Percentiles rank a stretch among this genome's conserved stretches.
Conservation (phyloP, 1,140 invertebrate genomes). For the Dendroctonus valens region DNA sequence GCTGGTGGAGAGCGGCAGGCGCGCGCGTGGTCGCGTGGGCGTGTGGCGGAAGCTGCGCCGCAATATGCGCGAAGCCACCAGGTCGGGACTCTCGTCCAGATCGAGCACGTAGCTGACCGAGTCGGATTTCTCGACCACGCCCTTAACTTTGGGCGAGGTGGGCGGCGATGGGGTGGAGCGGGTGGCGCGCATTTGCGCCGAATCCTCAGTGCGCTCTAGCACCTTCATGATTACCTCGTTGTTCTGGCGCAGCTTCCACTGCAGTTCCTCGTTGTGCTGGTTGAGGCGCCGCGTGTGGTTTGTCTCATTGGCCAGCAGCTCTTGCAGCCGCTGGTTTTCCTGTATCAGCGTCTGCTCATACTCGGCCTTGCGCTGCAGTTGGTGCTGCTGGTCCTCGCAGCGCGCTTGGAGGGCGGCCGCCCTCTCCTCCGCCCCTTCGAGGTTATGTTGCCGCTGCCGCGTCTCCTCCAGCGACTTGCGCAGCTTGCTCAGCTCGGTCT, state of each 20-base stretch:
- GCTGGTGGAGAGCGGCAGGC: slow-evolving; percentile 54
- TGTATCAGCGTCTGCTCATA: slow-evolving; percentile 52
- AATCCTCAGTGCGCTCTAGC: slow-evolving; percentile 43
- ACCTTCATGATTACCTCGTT: slow-evolving; percentile 60
- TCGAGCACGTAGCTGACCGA: slow-evolving; percentile 82
- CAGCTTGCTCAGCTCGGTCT: slow-evolving; percentile 68
- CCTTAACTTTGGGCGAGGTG: slow-evolving; percentile 67
- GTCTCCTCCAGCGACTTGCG: slow-evolving; percentile 64
- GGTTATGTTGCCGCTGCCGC: slow-evolving; percentile 54
- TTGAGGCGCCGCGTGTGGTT: slow-evolving; percentile 75
- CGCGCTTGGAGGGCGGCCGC: slow-evolving; percentile 60
- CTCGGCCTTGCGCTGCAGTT: slow-evolving; percentile 60
- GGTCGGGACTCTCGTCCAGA: slow-evolving; percentile 70
- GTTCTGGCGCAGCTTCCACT: slow-evolving; percentile 79
- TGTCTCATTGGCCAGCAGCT: slow-evolving; percentile 66
- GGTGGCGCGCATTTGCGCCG: slow-evolving; percentile 40
- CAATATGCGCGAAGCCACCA: slow-evolving; percentile 60
- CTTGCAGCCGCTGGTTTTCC: slow-evolving; percentile 69
- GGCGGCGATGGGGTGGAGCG: slow-evolving; percentile 53
- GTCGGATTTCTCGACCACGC: slow-evolving; percentile 77
- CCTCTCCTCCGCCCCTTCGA: slow-evolving; percentile 56
- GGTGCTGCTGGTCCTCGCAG: slow-evolving; percentile 67
- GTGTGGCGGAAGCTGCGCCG: slow-evolving; percentile 52
- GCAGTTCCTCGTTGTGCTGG: slow-evolving; percentile 82
- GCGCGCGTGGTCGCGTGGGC: slow-evolving; percentile 52